Evolutionary conservation across 2,113 vertebrate species (phyloP).

Genomic region (Prolemur simus): DNA sequence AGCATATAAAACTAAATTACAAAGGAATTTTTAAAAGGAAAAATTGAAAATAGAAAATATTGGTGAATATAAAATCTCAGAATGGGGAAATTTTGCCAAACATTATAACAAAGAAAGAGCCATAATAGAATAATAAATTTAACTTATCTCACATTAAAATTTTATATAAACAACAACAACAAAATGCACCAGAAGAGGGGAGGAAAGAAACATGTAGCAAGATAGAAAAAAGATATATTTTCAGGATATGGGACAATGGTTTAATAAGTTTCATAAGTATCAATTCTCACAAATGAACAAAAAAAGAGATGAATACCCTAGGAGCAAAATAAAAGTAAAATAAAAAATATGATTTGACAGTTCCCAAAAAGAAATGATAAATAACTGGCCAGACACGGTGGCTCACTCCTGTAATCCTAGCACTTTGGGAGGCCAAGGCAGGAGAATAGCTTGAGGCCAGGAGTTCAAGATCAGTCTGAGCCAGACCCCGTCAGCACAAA

Average conservation of each 20-base stretch:
- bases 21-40: conserved; percentile 1
- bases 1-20: not conserved
- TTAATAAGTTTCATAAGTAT: not conserved
- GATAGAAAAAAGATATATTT: not conserved
- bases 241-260: not conserved
- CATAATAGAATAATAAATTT: not conserved
- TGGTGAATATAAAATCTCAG: not conserved
- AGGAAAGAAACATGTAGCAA: not conserved
- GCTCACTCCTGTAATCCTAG: too few species aligned
- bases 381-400: not conserved
- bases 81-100: not conserved
- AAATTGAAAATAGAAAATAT: not conserved
- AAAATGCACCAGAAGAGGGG: not conserved
- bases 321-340: not conserved
- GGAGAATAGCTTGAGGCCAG: too few species aligned
- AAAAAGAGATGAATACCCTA: not conserved
- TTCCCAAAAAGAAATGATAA: not conserved
- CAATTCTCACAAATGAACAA: not conserved
- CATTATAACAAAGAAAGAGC: not conserved
- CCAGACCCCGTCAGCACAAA: too few species aligned
- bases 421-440: too few species aligned
- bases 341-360: not conserved
- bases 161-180: not conserved
- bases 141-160: not conserved
- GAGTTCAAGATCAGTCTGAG: too few species aligned